Percentiles rank a stretch among this genome's conserved stretches.
Conservation (phyloP, 2,113 vertebrate species). For the Etheostoma spectabile region DNA sequence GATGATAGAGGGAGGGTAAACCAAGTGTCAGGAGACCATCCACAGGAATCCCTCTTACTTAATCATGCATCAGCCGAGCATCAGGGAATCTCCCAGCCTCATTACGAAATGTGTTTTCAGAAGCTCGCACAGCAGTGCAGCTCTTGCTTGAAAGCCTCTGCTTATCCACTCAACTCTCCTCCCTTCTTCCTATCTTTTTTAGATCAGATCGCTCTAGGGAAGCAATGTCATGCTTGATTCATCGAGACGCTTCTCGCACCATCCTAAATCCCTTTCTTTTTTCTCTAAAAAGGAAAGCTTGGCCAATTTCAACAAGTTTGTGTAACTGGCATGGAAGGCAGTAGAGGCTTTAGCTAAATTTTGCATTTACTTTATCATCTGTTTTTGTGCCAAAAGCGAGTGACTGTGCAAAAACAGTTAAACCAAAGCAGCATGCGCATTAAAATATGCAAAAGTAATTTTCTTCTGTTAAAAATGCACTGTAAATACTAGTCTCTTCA, state of each 20-base stretch:
- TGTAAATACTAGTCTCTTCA: not conserved
- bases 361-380: constrained; percentile 33
- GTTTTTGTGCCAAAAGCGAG: constrained; percentile 25
- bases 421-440: not conserved
- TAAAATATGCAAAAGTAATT: not conserved
- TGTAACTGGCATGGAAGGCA: constrained; percentile 20
- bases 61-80: constrained; percentile 72
- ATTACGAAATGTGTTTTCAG: constrained; percentile 73
- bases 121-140: constrained; percentile 58
- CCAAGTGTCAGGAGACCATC: constrained; percentile 64
- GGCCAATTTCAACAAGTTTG: constrained; percentile 59
- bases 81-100: constrained; percentile 77
- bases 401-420: constrained; percentile 15
- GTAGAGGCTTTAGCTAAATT: constrained; percentile 34
- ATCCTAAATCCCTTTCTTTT: constrained; percentile 63
- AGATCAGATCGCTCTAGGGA: constrained; percentile 70
- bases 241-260: constrained; percentile 50
- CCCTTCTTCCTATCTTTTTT: constrained; percentile 66
- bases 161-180: constrained; percentile 73
- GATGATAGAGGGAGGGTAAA: constrained; percentile 60
- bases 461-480: no score
- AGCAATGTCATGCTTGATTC: constrained; percentile 75
- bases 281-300: constrained; percentile 30
- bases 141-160: constrained; percentile 71
- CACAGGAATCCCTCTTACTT: constrained; percentile 75